Evolutionary conservation across 2,113 vertebrate genomes (phyloP).

Genomic region (Pampusana beccarii): DNA sequence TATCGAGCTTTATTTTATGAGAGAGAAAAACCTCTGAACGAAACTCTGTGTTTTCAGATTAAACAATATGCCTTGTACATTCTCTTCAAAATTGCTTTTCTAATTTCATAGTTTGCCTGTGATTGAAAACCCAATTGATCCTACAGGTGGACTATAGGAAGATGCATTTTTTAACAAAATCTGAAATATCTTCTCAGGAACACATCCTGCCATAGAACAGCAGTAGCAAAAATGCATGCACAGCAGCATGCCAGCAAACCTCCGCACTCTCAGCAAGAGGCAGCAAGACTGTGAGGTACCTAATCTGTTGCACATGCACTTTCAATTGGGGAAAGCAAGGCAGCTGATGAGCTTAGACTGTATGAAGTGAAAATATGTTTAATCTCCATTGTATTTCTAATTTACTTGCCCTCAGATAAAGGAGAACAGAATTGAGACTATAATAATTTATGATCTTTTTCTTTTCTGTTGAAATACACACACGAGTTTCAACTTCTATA

Average conservation of each 20-base stretch:
- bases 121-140: background rate
- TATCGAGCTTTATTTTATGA: background rate
- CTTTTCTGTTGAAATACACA: background rate
- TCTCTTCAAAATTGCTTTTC: background rate
- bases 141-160: background rate
- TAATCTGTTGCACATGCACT: background rate
- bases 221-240: background rate
- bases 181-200: background rate
- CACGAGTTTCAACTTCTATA: background rate
- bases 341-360: background rate
- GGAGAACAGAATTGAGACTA: background rate
- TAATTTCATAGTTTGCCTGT: background rate
- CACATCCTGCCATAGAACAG: background rate
- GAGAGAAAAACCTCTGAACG: background rate
- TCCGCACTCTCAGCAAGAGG: background rate
- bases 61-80: background rate
- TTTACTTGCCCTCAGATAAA: background rate
- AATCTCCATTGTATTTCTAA: background rate
- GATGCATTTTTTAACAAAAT: background rate
- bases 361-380: background rate
- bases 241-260: background rate
- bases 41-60: background rate
- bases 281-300: background rate
- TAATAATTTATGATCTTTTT: background rate
- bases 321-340: background rate